phyloP scores from a whole-genome alignment of 2,888 invertebrate species.

The Drosophila vallismaia region DNA sequence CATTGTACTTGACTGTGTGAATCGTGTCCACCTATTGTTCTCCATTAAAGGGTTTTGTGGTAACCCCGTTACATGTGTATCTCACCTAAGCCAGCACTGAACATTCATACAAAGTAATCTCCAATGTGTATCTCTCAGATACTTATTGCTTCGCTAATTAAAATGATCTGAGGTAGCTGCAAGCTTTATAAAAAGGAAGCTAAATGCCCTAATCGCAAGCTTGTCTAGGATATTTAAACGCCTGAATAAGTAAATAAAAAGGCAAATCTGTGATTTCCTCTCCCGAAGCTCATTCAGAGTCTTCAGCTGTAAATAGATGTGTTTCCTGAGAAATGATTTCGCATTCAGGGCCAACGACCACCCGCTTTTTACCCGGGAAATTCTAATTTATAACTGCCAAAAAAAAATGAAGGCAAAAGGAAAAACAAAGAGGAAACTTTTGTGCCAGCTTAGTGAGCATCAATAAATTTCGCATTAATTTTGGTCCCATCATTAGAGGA shows the following conservation, averaged over 20 bases:
- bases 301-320: slow-evolving; percentile 38
- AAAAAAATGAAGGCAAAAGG: slow-evolving; percentile 21
- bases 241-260: slow-evolving; percentile 1
- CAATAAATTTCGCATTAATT: slow-evolving; percentile 70
- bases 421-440: slow-evolving; percentile 49
- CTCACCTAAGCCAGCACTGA: slow-evolving; percentile 3
- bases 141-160: neutral
- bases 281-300: slow-evolving; percentile 14
- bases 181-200: neutral
- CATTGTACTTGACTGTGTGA: slow-evolving; percentile 18
- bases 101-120: neutral
- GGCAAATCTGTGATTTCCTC: neutral
- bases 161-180: neutral
- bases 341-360: slow-evolving; percentile 8
- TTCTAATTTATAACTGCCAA: slow-evolving; percentile 69
- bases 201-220: neutral
- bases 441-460: slow-evolving; percentile 43
- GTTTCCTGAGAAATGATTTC: slow-evolving; percentile 55
- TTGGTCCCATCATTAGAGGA: slow-evolving; percentile 41
- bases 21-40: slow-evolving; percentile 26
- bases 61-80: slow-evolving; percentile 30
- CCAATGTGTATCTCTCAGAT: neutral
- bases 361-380: slow-evolving; percentile 24
- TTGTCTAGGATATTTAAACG: neutral
- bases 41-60: neutral